Evolutionary conservation across 2,113 vertebrate species (phyloP), one percentile per base, ranked within the genome.

Genomic region (Arvicanthis niloticus): DNA sequence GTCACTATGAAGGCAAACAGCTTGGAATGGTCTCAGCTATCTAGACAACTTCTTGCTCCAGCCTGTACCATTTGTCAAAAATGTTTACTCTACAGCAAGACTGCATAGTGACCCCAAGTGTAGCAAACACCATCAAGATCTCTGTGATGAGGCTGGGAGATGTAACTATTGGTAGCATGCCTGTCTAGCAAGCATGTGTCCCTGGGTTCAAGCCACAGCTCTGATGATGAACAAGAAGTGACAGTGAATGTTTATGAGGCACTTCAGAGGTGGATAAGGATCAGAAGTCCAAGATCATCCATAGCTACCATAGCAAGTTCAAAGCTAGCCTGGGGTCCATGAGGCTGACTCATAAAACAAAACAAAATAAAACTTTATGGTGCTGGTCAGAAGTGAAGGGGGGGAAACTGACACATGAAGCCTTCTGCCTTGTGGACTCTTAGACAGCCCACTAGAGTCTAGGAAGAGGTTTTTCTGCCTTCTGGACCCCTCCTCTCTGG

Each of bases 41-140:
- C 58, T 24, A 76, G 58, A 87, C 42, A 12, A 73, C 13, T 75
- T 88, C 53, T 84, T 62, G 42, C 67, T 34, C 22, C 2, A 7
- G 58, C 65, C 58, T 91, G 45, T 73, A 73, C 68, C 85, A 82
- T 68, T 76, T 94, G 82, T 91, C 73, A 48, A 70, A 73, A 56
- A 22, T 12, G 21, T 76, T 67, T 53, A 13, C 40, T 86, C 92
- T 77, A 34, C 22, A 29, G 67, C 60, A 62, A 85, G 91, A 86
- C 92, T 72, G 37, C 75, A 60, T 37, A 37, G 22, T 40, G 60
- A 72, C 62, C 48, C 45, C 42, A 62, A 60, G 37, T 76, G 86
- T 62, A 53, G 40, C 17, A 72, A 91, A 56, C 16, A 60, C n/a
- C 40, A 62, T 42, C 21, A 60, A 94, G 60, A 86, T 8, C 40